Evolutionary conservation across 2,797 vertebrate species (phyloP), one percentile per base, ranked within the genome.

Genomic region (Protosalanx chinensis): DNA sequence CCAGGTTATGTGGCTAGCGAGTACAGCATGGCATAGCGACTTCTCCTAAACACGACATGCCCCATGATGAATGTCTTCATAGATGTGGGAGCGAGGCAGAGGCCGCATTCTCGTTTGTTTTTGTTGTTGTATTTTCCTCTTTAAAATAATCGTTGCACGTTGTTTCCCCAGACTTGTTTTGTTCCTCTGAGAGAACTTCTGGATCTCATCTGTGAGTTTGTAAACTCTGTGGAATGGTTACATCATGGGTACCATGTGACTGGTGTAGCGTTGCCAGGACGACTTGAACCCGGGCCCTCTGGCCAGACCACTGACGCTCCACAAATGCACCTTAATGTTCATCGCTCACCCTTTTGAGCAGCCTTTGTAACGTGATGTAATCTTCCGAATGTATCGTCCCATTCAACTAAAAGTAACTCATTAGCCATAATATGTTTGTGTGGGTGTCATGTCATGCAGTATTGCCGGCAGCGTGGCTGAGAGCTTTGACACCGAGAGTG

Each of bases 401-500:
- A 41, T 12, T 41, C 57, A 59, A 59, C 57, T 20, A 10, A 4
- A 20, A 27, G 27, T 27, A 20, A 20, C n/a, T 20, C 57, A 58
- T 0, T 27, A n/a, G 18, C 18, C 7, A 8, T 59, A 27, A 13
- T 30, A 4, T 61, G 59, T 12, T 7, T 61, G 10, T 30, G 59
- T 33, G 10, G 0, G 10, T 53, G 64, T 16, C 7, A 2, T 15
- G 6, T 46, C 5, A 0, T 6, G 79, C 84, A 99, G 98, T 86
- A 98, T 99, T 84, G 97, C 97, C 66, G 98, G 98, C 71, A 99
- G 98, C 4, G 95, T 99, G 67, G 97, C 97, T 2, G 98, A 98
- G 81, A 99, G 98, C 90, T 99, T 97, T 49, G 98, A 99, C 85
- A 98, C 97, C 0, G 98, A 99, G 85, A 99, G 98, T 51, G 98